Evolutionary conservation across 2,888 invertebrate genomes (phyloP), one percentile per base, ranked within the genome.

Genomic region (Unio delphinus): DNA sequence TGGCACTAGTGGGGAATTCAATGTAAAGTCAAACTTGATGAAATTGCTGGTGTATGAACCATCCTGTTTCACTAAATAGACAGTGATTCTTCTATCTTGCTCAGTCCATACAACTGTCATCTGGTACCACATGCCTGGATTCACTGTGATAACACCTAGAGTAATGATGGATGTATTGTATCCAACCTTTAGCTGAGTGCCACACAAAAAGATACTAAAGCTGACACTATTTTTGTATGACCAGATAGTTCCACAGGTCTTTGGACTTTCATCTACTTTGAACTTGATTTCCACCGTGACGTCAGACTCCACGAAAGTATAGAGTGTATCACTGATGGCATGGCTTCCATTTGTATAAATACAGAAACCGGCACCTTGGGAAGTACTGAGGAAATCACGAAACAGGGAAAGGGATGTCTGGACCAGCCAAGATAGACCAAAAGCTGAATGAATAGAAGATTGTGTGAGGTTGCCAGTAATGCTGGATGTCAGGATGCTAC

Each of bases 261-360:
- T 61, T 4, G 34, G 28, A 2, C 61, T 34, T 18, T 34, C 56
- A 30, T 72, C 68, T 26, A 78, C 55, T 61, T 75, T 77, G 70
- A 85, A 79, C 18, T 79, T 79, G 4, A 84, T 64, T 34, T 84
- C 85, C 34, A 85, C 30, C 4, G 79, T 81, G 34, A 79, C 63
- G n/a, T 80, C 80, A 54, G 72, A 62, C 61, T 70, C 70, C 55
- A 79, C 69, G 28, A 83, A 83, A 15, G 74, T 67, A 55, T 67
- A 60, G 18, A 83, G 63, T 1, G 68, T 54, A 1, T 74, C 74
- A 61, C 74, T 78, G 11, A 67, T 34, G 1, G 76, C 61, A 54
- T 74, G 69, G n/a, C 77, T 70, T n/a, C 65, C 67, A 62, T 69
- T 45, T n/a, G 78, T 68, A 34, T 58, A 62, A 6, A 83, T 61